Evolutionary conservation across 2,113 vertebrate species (phyloP).

Genomic region (Sisor rabdophorus): DNA sequence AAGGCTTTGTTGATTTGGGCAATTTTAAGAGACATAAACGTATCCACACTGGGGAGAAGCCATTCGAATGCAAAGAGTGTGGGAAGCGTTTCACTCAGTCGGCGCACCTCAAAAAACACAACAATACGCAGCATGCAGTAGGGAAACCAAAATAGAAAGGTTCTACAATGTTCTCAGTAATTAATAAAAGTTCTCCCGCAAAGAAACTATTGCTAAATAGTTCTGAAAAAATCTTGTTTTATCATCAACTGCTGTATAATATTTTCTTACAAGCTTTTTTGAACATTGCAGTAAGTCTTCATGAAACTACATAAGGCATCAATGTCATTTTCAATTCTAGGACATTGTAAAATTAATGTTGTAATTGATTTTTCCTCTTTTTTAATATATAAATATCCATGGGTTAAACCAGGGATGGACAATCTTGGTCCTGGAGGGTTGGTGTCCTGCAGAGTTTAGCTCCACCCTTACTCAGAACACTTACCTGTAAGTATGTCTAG

Average conservation of each 20-base stretch:
- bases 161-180: background rate
- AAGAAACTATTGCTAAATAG: background rate
- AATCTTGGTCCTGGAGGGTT: too few relatives aligned
- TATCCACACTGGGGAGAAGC: slow-evolving; percentile 73
- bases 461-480: too few relatives aligned
- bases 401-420: background rate
- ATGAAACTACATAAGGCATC: background rate
- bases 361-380: slow-evolving; percentile 5
- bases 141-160: slow-evolving; percentile 8
- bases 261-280: too few relatives aligned
- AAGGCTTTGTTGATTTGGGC: slow-evolving; percentile 76
- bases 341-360: background rate
- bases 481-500: too few relatives aligned
- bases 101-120: slow-evolving; percentile 66
- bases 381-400: background rate
- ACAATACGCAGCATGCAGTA: slow-evolving; percentile 58
- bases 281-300: background rate
- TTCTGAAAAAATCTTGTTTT: background rate
- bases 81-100: slow-evolving; percentile 65
- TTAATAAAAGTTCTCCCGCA: background rate
- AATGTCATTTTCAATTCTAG: slow-evolving; percentile 6
- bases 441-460: too few relatives aligned
- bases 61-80: slow-evolving; percentile 62
- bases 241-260: slow-evolving; percentile 5
- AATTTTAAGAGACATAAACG: slow-evolving; percentile 77